These are phyloP conservation scores for Chondrosia reniformis DNA, from an alignment of 37 sponge, comb jelly and placozoan species.

Conservation along the genomic window DNA sequence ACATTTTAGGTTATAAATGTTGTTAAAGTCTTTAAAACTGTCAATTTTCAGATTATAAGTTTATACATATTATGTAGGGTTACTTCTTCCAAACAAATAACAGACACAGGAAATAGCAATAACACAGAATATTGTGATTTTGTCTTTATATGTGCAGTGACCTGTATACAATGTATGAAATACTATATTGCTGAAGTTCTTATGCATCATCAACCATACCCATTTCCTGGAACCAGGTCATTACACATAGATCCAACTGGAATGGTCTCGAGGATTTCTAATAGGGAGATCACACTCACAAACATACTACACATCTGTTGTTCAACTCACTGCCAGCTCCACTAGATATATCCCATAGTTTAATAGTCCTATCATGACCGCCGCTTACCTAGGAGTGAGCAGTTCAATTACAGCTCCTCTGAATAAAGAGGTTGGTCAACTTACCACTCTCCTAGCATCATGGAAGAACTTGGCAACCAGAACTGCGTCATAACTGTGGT, in stretches of 20 bases:
- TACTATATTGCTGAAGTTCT: too few species aligned
- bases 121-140: too few species aligned
- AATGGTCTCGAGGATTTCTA: too few species aligned
- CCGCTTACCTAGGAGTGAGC: too few species aligned
- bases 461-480: slow-evolving; percentile 82
- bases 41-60: too few species aligned
- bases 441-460: slow-evolving; percentile 71
- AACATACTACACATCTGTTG: background rate
- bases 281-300: too few species aligned
- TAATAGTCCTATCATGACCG: slow-evolving; percentile 91
- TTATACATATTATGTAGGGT: background rate
- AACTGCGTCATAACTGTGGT: slow-evolving; percentile 82
- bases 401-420: background rate
- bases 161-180: background rate
- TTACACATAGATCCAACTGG: slow-evolving; percentile 96
- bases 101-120: too few species aligned
- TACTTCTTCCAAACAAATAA: too few species aligned
- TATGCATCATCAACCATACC: slow-evolving; percentile 77
- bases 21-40: too few species aligned
- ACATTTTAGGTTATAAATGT: background rate
- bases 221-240: slow-evolving; percentile 77
- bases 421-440: background rate
- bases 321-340: slow-evolving; percentile 62
- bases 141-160: background rate
- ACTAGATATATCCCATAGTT: slow-evolving; percentile 88